Base-by-base conservation (phyloP, 2,888 invertebrate species). In the Gonocerus acuteangulatus region DNA sequence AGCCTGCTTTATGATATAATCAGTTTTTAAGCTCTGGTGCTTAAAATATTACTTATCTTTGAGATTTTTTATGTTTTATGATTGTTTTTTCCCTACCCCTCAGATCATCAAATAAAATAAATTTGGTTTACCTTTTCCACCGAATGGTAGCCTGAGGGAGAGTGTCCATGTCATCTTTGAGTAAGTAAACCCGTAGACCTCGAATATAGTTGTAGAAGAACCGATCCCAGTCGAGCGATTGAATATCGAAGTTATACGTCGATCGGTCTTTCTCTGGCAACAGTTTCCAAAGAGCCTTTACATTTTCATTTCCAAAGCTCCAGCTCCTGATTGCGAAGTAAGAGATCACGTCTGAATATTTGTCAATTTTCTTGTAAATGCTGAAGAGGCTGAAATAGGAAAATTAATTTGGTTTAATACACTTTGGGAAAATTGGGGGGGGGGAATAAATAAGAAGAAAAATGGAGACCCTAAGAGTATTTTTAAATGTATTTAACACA, bases 291-390 rank as follows among this genome's bases (percentile, higher is more conserved):
- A 90, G 76, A 1, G 71, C 71, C 18, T 78, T 74, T 0, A 85
- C 79, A 49, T 83, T 83, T 18, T 76, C 74, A 65, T 84, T 84
- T 1, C 77, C 74, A 71, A 89, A 89, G 23, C 75, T 75, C 91
- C 92, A 94, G 63, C 87, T 83, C 66, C 84, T 81, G 18, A 80
- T 84, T 2, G 87, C 84, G 76, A 94, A 94, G 74, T 88, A 92
- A 68, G 86, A 82, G 51, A 91, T 76, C 0, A 85, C 85, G 48
- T 81, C 78, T 69, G 86, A 80, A 54, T 89, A 81, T 68, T 82
- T 83, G 74, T 87, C 86, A 56, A 92, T 82, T 72, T 85, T 86
- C 61, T 79, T 77, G 74, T 90, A 91, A 0, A 86, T 78, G 68
- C 82, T 82, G 19, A 89, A 76, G 77, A 89, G 81, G 69, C 91